phyloP scores from a whole-genome alignment of 2,888 invertebrate species.

The Drosophila koepferae region DNA sequence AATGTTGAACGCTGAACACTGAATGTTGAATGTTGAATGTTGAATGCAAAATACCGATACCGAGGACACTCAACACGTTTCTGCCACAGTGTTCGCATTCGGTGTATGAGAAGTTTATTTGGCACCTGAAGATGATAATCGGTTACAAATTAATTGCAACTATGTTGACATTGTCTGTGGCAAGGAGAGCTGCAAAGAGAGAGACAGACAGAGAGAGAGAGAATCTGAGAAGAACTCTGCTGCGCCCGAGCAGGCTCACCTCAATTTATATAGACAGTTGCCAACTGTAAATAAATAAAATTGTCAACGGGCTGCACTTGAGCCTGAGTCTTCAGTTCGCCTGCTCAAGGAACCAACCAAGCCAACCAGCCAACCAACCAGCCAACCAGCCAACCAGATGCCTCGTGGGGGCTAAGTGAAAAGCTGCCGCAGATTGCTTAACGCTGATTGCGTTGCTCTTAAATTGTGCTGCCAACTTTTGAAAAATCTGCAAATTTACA shows the following conservation, averaged over 20 bases:
- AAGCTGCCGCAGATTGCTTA: slow-evolving; percentile 71
- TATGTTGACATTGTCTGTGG: slow-evolving; percentile 74
- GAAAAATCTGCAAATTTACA: slow-evolving; percentile 78
- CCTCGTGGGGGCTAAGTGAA: slow-evolving; percentile 45
- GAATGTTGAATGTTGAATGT: slow-evolving; percentile 59
- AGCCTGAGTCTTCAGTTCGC: slow-evolving; percentile 46
- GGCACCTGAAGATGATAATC: slow-evolving; percentile 85
- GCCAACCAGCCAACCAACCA: background rate
- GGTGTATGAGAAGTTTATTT: slow-evolving; percentile 83
- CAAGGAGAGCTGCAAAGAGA: slow-evolving; percentile 5
- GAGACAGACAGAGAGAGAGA: slow-evolving; percentile 1
- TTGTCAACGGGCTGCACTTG: slow-evolving; percentile 77
- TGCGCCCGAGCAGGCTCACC: slow-evolving; percentile 33
- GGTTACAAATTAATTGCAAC: slow-evolving; percentile 85
- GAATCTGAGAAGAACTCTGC: slow-evolving; percentile 7
- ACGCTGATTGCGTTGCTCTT: slow-evolving; percentile 83
- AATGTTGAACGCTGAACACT: slow-evolving; percentile 35
- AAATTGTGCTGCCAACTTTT: slow-evolving; percentile 83
- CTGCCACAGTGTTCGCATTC: slow-evolving; percentile 36
- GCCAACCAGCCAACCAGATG: slow-evolving; percentile 8
- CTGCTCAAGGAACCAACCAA: background rate
- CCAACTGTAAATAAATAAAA: slow-evolving; percentile 82
- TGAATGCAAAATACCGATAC: slow-evolving; percentile 69
- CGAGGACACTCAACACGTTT: slow-evolving; percentile 76
- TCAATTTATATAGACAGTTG: slow-evolving; percentile 80